A percentile compares a stretch with the other conserved stretches of the same genome.
Evolutionary conservation across 1,140 invertebrate species (phyloP).

Genomic region (Drosophila nikananu): DNA sequence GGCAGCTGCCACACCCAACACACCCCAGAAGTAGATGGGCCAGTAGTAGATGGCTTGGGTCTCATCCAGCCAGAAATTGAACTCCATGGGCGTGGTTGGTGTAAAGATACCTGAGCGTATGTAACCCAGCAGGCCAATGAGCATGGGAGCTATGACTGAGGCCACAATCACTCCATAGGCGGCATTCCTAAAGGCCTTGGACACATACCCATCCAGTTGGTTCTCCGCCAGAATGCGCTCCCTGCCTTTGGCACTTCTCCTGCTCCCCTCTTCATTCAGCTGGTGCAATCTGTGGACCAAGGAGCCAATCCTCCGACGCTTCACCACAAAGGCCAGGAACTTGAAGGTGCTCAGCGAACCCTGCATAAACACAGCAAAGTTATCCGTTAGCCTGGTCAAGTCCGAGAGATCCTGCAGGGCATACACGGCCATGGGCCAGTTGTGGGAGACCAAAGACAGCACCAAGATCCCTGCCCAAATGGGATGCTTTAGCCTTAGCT

Average conservation of each 20-base stretch:
- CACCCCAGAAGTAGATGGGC: slow-evolving; percentile 51
- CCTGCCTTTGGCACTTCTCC: neutral
- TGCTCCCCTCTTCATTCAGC: slow-evolving; percentile 17
- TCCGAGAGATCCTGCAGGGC: slow-evolving; percentile 38
- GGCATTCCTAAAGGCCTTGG: slow-evolving; percentile 32
- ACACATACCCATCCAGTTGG: slow-evolving; percentile 35
- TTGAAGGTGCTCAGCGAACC: slow-evolving; percentile 43
- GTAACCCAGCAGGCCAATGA: slow-evolving; percentile 16
- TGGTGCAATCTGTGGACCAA: slow-evolving; percentile 35
- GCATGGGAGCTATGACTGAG: slow-evolving; percentile 35
- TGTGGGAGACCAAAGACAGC: slow-evolving; percentile 37
- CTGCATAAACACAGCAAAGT: slow-evolving; percentile 43
- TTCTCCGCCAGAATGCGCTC: slow-evolving; percentile 31
- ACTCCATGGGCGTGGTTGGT: slow-evolving; percentile 54
- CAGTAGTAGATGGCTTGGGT: slow-evolving; percentile 26
- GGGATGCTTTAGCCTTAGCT: slow-evolving; percentile 29
- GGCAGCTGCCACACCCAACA: slow-evolving; percentile 29
- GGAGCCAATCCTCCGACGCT: slow-evolving; percentile 14
- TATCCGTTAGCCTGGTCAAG: slow-evolving; percentile 32
- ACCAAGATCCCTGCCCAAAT: slow-evolving; percentile 40
- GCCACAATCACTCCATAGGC: slow-evolving; percentile 21
- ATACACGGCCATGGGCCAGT: slow-evolving; percentile 49
- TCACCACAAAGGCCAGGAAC: slow-evolving; percentile 29
- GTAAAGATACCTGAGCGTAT: slow-evolving; percentile 12
- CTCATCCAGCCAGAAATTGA: slow-evolving; percentile 58